A percentile compares a stretch with the other conserved stretches of the same genome.
Conservation (phyloP, 2,113 vertebrate species). For the Lates calcarifer region DNA sequence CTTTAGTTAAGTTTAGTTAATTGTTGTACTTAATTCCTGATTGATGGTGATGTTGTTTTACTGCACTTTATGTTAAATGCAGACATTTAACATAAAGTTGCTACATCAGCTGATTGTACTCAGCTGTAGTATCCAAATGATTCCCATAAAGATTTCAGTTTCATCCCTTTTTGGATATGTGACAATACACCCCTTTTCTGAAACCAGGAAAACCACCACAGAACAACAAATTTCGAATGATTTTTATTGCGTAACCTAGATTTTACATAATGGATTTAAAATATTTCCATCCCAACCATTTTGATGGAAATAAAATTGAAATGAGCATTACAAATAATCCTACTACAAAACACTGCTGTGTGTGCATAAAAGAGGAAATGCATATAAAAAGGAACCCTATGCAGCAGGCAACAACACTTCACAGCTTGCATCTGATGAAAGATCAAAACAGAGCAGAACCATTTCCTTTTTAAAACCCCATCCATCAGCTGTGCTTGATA, state of each 20-base stretch:
- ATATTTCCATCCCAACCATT: background rate
- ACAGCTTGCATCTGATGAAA: slow-evolving; percentile 4
- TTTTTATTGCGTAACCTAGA: background rate
- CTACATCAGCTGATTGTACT: no score
- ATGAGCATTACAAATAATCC: slow-evolving; percentile 10
- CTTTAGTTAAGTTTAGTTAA: background rate
- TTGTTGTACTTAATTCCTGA: no score
- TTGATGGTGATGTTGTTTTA: no score
- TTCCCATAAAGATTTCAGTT: no score
- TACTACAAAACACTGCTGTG: slow-evolving; percentile 24
- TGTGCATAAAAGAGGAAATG: slow-evolving; percentile 31
- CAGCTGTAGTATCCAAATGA: no score
- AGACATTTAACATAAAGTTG: no score
- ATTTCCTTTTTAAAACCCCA: background rate
- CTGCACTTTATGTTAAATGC: no score
- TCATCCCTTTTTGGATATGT: no score
- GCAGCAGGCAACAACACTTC: slow-evolving; percentile 17
- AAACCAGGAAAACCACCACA: background rate
- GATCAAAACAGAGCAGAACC: slow-evolving; percentile 5
- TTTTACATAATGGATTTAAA: background rate
- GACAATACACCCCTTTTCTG: no score
- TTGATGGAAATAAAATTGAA: slow-evolving; percentile 12
- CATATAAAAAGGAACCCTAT: slow-evolving; percentile 7
- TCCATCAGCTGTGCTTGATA: background rate
- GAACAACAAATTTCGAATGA: background rate